These are phyloP conservation scores for Tolmerus cingulatus DNA, from an alignment of 2,888 invertebrate genomes.

Conservation along the genomic window DNA sequence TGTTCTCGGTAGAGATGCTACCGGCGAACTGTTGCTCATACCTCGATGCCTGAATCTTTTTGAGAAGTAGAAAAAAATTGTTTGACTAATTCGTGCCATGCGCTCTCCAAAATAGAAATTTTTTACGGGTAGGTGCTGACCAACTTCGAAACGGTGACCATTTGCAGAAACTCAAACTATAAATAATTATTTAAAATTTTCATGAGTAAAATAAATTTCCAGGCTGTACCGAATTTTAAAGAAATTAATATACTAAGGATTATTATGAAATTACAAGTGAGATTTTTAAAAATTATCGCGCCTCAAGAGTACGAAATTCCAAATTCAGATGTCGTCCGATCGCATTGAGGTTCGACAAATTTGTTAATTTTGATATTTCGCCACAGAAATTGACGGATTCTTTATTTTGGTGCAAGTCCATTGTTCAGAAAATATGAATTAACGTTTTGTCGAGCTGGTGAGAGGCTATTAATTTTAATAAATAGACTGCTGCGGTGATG, in stretches of 20 bases:
- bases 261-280: neutral
- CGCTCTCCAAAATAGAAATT: neutral
- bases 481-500: slow-evolving; percentile 64
- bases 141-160: neutral
- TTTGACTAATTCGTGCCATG: neutral
- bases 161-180: neutral
- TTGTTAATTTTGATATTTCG: neutral
- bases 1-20: neutral
- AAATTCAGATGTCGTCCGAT: neutral
- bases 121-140: neutral
- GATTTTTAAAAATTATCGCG: neutral
- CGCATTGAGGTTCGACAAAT: neutral
- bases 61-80: neutral
- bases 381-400: neutral
- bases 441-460: neutral
- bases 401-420: neutral
- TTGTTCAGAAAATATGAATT: neutral
- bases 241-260: neutral
- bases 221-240: neutral
- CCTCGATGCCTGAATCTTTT: neutral
- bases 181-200: neutral
- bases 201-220: neutral
- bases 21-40: slow-evolving; percentile 25
- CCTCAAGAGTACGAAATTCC: neutral
- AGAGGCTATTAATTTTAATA: neutral